phyloP scores from a whole-genome alignment of 64 coral and sea anemone genomes.

The Pocillopora verrucosa region DNA sequence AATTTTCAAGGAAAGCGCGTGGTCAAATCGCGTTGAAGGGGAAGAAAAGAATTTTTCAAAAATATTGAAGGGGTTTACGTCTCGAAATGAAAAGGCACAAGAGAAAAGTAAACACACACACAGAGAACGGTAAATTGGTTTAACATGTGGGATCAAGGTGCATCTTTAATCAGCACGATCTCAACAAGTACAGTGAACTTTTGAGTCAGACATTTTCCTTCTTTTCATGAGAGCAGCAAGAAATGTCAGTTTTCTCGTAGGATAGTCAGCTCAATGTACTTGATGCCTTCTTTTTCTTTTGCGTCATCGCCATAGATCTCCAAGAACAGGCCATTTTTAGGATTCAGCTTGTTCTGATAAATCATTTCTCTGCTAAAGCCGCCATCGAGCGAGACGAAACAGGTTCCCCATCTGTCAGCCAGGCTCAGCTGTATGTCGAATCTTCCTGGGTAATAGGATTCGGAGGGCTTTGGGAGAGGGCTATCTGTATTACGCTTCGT shows the following conservation, averaged over 20 bases:
- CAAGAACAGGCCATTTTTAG: constrained; percentile 12
- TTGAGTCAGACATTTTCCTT: background rate
- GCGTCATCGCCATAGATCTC: constrained; percentile 33
- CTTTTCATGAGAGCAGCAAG: background rate
- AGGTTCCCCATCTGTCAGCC: constrained; percentile 35
- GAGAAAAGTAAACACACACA: background rate
- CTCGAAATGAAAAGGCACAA: no score
- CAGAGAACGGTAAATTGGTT: background rate
- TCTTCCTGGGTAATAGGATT: background rate
- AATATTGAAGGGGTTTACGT: no score
- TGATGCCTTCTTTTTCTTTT: constrained; percentile 31
- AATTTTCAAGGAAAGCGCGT: no score
- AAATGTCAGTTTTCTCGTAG: background rate
- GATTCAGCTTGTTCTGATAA: constrained; percentile 11
- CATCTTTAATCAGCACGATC: background rate
- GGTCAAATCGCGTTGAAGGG: no score
- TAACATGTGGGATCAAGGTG: background rate
- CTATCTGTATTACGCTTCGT: background rate
- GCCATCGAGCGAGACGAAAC: constrained; percentile 15
- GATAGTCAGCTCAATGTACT: constrained; percentile 31
- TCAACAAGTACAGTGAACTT: background rate
- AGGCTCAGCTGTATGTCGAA: constrained; percentile 40
- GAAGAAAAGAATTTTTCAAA: no score
- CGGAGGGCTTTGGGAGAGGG: background rate
- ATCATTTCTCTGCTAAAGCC: constrained; percentile 18